A percentile compares a stretch with the other conserved stretches of the same genome.
These are phyloP conservation scores for Laticauda colubrina DNA, from an alignment of 2,113 vertebrate genomes.

Conservation along the genomic window DNA sequence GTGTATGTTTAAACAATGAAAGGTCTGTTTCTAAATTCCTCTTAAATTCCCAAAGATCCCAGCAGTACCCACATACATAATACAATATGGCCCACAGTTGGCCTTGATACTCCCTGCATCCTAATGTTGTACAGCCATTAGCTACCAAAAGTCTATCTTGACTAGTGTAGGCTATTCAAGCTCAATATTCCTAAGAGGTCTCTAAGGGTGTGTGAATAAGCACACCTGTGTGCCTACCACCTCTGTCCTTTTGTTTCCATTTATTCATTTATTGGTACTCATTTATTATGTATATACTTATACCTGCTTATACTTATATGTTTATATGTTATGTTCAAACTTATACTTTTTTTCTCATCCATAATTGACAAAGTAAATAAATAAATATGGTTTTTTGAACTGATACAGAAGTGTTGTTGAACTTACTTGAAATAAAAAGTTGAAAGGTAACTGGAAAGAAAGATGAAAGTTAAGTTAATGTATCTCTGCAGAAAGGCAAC, in stretches of 20 bases:
- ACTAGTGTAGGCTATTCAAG: not conserved
- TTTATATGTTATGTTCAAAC: too few relatives aligned
- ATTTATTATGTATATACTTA: too few relatives aligned
- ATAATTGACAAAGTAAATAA: too few relatives aligned
- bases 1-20: not conserved
- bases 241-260: too few relatives aligned
- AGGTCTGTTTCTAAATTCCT: not conserved
- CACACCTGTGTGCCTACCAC: too few relatives aligned
- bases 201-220: too few relatives aligned
- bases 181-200: too few relatives aligned
- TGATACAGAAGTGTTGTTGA: not conserved
- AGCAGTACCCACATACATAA: not conserved
- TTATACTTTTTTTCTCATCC: too few relatives aligned
- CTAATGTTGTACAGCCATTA: not conserved
- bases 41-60: not conserved
- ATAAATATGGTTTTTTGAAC: not conserved
- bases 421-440: not conserved
- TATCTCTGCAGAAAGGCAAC: not conserved
- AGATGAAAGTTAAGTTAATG: not conserved
- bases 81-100: not conserved
- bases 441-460: not conserved
- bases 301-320: too few relatives aligned
- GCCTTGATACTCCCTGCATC: not conserved
- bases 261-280: too few relatives aligned
- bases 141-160: not conserved